A percentile compares a stretch with the other conserved stretches of the same genome.
Evolutionary conservation across 2,888 invertebrate genomes (phyloP).

Genomic region (Caenorhabditis zanzibari): DNA sequence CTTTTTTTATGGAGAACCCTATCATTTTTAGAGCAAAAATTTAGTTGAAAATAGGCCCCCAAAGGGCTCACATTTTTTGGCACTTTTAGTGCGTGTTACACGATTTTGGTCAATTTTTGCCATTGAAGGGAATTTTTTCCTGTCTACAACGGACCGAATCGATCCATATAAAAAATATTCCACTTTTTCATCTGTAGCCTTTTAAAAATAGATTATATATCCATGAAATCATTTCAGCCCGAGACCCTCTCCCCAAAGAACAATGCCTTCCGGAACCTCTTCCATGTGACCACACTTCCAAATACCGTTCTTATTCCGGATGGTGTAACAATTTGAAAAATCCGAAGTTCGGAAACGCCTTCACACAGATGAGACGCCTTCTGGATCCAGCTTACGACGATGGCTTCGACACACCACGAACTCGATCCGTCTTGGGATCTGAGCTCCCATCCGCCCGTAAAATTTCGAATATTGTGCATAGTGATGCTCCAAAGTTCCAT

Average conservation of each 20-base stretch:
- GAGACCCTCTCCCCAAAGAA: slow-evolving; percentile 72
- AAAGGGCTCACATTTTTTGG: too few relatives aligned
- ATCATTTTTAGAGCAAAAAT: too few relatives aligned
- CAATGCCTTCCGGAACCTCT: slow-evolving; percentile 82
- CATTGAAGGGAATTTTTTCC: too few relatives aligned
- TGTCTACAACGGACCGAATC: too few relatives aligned
- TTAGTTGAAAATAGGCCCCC: too few relatives aligned
- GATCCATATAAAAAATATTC: too few relatives aligned
- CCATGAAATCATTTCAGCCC: slow-evolving; percentile 43
- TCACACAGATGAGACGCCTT: slow-evolving; percentile 79
- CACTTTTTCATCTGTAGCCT: too few relatives aligned
- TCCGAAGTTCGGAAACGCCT: slow-evolving; percentile 81
- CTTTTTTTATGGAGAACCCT: too few relatives aligned
- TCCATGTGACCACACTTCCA: slow-evolving; percentile 83
- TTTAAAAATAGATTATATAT: too few relatives aligned
- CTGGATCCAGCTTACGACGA: slow-evolving; percentile 89
- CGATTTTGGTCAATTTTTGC: too few relatives aligned
- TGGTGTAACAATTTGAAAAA: slow-evolving; percentile 89
- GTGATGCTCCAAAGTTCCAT: slow-evolving; percentile 77
- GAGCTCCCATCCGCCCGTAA: slow-evolving; percentile 80
- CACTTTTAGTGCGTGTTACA: too few relatives aligned
- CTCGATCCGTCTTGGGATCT: slow-evolving; percentile 71
- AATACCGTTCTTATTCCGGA: slow-evolving; percentile 89
- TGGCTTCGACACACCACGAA: slow-evolving; percentile 85
- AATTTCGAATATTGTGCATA: slow-evolving; percentile 78